phyloP scores from a whole-genome alignment of 2,113 vertebrate species.

The Phoenicopterus ruber region DNA sequence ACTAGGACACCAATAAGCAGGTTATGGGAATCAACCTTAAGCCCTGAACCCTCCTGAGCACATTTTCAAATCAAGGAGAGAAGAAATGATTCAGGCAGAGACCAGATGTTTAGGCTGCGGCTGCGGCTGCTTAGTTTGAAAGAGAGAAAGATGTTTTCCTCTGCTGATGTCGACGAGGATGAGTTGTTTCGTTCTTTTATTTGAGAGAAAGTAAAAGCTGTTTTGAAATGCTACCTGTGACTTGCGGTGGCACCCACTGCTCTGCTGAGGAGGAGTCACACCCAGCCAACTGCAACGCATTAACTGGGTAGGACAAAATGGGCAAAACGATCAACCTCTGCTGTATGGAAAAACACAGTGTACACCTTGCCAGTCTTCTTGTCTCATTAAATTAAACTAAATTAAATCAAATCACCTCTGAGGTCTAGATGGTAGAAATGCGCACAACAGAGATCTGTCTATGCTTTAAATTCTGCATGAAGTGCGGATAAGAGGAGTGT shows the following conservation, averaged over 20 bases:
- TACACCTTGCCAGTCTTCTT: not conserved
- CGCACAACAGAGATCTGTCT: not conserved
- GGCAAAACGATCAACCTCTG: not conserved
- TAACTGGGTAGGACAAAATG: not conserved
- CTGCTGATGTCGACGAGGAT: not conserved
- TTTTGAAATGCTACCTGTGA: not conserved
- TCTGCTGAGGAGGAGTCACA: not conserved
- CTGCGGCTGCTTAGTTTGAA: not conserved
- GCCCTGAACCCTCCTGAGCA: not conserved
- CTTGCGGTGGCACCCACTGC: not conserved
- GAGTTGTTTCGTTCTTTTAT: not conserved
- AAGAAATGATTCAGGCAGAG: not conserved
- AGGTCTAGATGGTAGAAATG: not conserved
- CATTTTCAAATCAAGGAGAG: not conserved
- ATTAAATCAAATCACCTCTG: constrained; percentile 3
- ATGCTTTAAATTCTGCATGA: not conserved
- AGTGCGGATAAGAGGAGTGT: not conserved
- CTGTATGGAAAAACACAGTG: not conserved
- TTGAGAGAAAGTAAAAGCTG: not conserved
- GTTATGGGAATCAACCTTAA: not conserved
- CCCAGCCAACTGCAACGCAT: not conserved
- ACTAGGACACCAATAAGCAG: not conserved
- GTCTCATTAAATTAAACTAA: constrained; percentile 30
- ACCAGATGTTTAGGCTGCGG: not conserved
- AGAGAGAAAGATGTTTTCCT: not conserved